Evolutionary conservation across 2,888 invertebrate genomes (phyloP), one percentile per base, ranked within the genome.

Genomic region (Rhingia campestris): DNA sequence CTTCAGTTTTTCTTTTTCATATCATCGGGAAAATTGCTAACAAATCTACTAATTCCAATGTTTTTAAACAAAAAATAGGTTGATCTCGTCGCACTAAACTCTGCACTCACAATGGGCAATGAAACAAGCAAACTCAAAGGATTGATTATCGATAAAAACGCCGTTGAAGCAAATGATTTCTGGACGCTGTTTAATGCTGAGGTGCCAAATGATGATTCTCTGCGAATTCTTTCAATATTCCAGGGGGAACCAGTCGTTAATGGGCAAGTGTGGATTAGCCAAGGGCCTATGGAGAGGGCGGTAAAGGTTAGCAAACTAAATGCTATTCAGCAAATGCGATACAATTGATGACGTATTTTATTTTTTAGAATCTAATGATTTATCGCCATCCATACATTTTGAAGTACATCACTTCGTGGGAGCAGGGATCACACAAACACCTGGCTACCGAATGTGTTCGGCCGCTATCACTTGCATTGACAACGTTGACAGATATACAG

Each of bases 351-450:
- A 14, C 6, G n/a, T 12, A 12, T 7, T 49, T 43, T 41, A 22
- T 1, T 39, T 39, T 94, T 70, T 91, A 97, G 97, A 96, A 96
- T 92, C 92, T 97, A 79, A 95, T 96, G 93, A 94, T 96, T 73
- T 95, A 96, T 91, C 94, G 97, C 0, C 97, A 98, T 92, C 98
- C 98, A 0, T 95, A 94, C 88, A 96, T 98, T 87, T 91, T 97
- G 9, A 95, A 95, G 88, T 97, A 96, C 89, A 93, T 97, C 86
- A 95, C 95, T 32, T 95, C 96, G 2, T 96, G 97, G 95, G 94
- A 95, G 79, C 95, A 95, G 87, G 94, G 95, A 51, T 95, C 95
- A 7, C 95, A 95, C 84, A 94, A 94, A 87, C 94, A 95, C 90
- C 92, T 98, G 80, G 96, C 96, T 2, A 96, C 97, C 0, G 97